Conservation (phyloP, 2,797 vertebrate species). For the Poecilia gillii region DNA sequence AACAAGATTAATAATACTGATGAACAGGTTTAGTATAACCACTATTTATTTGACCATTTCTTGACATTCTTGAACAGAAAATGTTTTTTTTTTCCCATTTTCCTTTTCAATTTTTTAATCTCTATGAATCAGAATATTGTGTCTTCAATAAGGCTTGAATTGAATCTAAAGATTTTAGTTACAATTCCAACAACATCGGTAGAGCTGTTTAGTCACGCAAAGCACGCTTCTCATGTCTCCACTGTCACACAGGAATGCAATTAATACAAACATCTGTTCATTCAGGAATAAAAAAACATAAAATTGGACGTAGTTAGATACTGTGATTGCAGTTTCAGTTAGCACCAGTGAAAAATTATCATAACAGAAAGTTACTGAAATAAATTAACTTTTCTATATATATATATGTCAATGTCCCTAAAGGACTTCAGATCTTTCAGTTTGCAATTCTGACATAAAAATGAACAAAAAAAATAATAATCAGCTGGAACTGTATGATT, state of each 20-base stretch:
- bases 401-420: neutral
- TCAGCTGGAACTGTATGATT: neutral
- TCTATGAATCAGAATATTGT: too few species aligned
- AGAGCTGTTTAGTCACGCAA: conserved; percentile 89
- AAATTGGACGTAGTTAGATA: conserved; percentile 77
- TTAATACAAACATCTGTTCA: conserved; percentile 97
- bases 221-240: conserved; percentile 93
- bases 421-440: neutral
- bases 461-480: neutral
- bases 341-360: conserved; percentile 10
- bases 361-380: neutral
- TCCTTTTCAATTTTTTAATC: too few species aligned
- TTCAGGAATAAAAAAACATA: conserved; percentile 89
- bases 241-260: conserved; percentile 89
- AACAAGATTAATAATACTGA: neutral
- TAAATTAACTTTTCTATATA: neutral
- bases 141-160: too few species aligned
- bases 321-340: conserved; percentile 52
- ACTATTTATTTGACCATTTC: neutral
- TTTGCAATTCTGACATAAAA: neutral
- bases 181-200: conserved; percentile 37
- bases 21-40: neutral
- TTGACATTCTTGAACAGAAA: neutral
- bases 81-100: too few species aligned
- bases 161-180: conserved; percentile 28